Evolutionary conservation across 2,888 invertebrate genomes (phyloP).

Genomic region (Caenorhabditis sp.): DNA sequence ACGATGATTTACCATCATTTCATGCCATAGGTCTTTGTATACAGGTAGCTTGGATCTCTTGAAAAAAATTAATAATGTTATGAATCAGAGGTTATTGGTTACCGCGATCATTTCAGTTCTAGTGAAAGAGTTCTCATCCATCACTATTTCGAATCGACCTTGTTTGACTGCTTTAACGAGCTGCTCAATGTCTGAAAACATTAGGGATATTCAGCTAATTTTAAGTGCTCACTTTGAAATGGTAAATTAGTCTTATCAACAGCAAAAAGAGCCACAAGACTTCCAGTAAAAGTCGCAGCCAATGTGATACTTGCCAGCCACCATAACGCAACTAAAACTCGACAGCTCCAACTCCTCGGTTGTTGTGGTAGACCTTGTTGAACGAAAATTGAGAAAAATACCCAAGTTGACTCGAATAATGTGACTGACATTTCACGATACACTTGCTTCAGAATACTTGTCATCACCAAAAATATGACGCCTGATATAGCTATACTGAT

Average conservation of each 20-base stretch:
- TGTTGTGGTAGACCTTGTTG: constrained; percentile 65
- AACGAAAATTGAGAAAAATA: constrained; percentile 63
- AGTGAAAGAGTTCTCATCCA: constrained; percentile 56
- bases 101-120: constrained; percentile 60
- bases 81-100: not conserved
- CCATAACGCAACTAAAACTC: constrained; percentile 63
- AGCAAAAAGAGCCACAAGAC: constrained; percentile 67
- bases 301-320: constrained; percentile 65
- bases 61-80: not conserved
- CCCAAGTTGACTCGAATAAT: constrained; percentile 58
- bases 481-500: constrained; percentile 61
- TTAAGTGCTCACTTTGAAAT: constrained; percentile 48
- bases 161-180: constrained; percentile 51
- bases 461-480: constrained; percentile 48
- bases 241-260: constrained; percentile 61
- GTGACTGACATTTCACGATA: constrained; percentile 48
- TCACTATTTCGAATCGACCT: constrained; percentile 54
- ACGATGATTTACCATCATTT: constrained; percentile 53
- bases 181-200: constrained; percentile 49
- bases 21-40: constrained; percentile 57
- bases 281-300: constrained; percentile 67
- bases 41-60: constrained; percentile 47
- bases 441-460: constrained; percentile 28
- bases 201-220: not conserved
- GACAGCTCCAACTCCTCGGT: constrained; percentile 63